These are phyloP conservation scores for Damaliscus lunatus DNA, from an alignment of 2,113 vertebrate species.

Conservation along the genomic window DNA sequence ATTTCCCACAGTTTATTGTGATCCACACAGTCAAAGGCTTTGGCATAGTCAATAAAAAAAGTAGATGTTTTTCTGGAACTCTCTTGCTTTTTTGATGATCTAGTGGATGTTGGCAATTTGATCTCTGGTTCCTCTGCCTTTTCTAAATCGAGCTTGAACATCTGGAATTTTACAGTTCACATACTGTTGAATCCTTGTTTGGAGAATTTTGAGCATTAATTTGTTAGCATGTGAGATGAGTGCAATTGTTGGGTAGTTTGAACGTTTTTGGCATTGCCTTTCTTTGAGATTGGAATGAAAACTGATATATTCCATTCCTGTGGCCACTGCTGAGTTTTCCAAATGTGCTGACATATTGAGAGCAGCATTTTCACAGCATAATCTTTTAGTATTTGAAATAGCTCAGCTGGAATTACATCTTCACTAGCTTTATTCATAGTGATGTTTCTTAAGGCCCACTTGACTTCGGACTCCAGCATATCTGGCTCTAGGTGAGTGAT, in stretches of 20 bases:
- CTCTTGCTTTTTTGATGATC: background rate
- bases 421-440: background rate
- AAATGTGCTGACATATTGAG: background rate
- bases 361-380: background rate
- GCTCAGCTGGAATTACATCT: background rate
- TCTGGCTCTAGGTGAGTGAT: background rate
- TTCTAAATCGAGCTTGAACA: background rate
- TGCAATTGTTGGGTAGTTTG: background rate
- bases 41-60: background rate
- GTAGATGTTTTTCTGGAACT: background rate
- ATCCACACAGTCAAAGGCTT: background rate
- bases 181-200: background rate
- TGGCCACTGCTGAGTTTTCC: background rate
- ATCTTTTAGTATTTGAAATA: background rate
- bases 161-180: background rate
- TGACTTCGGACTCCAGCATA: background rate
- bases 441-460: background rate
- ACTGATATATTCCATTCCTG: background rate
- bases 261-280: background rate
- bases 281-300: background rate
- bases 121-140: background rate
- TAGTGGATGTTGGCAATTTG: background rate
- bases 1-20: background rate
- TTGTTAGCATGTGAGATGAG: background rate
- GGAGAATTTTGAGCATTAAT: background rate